Conservation (phyloP, 2,797 vertebrate genomes). For the Sternotherus odoratus region DNA sequence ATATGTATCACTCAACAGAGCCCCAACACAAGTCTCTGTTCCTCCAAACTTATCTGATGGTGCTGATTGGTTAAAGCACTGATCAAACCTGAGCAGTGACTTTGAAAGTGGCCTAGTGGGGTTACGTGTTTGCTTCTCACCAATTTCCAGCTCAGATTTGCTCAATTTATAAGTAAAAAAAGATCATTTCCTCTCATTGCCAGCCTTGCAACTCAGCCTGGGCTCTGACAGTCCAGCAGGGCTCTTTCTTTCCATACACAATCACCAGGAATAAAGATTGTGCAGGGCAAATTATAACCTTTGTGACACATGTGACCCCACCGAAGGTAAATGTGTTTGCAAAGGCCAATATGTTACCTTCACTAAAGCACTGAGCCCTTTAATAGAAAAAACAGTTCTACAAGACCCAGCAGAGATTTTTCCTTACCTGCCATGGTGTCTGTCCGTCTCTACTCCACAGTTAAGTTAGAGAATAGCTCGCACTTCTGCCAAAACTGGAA, state of each 20-base stretch:
- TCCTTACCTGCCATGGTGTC: constrained; percentile 63
- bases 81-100: neutral
- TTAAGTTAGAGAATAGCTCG: neutral
- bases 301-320: neutral
- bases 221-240: neutral
- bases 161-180: neutral
- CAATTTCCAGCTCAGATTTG: neutral
- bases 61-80: neutral
- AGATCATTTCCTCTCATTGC: neutral
- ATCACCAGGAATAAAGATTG: neutral
- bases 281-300: neutral
- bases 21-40: neutral
- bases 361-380: neutral
- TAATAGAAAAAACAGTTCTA: neutral
- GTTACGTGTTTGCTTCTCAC: neutral
- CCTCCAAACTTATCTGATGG: neutral
- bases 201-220: rapidly evolving
- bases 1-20: neutral
- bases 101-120: neutral
- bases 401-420: neutral
- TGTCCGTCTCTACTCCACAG: constrained; percentile 6
- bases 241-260: neutral
- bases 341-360: neutral
- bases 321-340: neutral
- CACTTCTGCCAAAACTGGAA: constrained; percentile 50